Evolutionary conservation across 2,888 invertebrate species (phyloP), one percentile per base, ranked within the genome.

Genomic region (Thecocarcelia acutangulata): DNA sequence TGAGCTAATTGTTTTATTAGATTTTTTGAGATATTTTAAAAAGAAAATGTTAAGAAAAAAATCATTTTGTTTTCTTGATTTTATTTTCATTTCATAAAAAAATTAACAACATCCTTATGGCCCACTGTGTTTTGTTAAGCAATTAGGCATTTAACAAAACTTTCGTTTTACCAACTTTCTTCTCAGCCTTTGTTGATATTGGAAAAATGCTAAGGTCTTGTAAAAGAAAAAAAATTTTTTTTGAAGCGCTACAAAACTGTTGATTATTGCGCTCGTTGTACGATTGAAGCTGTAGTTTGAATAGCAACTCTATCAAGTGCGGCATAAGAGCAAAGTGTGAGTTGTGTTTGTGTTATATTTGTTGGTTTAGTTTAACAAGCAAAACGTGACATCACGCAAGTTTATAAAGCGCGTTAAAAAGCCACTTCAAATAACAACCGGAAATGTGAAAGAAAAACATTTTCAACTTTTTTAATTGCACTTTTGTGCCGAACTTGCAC

Each of bases 321-420:
- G 19, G 12, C 19, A 48, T 4, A 12, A 54, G 52, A 17, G 52
- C 5, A 54, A 59, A 68, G 52, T 58, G 56, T 63, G 56, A 56
- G 40, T 42, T 24, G 48, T 56, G 44, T 77, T 70, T 76, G 56
- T 64, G 69, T 82, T 66, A 52, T 61, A 54, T 66, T 70, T 82
- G 64, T 61, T 78, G 78, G 77, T 69, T 70, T 54, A 70, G 74
- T 78, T 82, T 82, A 82, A 82, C 82, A 78, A 82, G 82, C 59
- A 78, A 70, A 82, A 82, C 82, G 82, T 82, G 82, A 82, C 82
- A 78, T 78, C 74, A 82, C 82, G 82, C 74, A 82, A 78, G 78
- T 82, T 82, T 77, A 48, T 70, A 74, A 74, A 74, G 70, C 74
- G 82, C 78, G 66, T 82, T 82, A 70, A 44, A 78, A 61, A 75